phyloP scores from a whole-genome alignment of 1,140 invertebrate genomes.

The Meloidogyne hapla region DNA sequence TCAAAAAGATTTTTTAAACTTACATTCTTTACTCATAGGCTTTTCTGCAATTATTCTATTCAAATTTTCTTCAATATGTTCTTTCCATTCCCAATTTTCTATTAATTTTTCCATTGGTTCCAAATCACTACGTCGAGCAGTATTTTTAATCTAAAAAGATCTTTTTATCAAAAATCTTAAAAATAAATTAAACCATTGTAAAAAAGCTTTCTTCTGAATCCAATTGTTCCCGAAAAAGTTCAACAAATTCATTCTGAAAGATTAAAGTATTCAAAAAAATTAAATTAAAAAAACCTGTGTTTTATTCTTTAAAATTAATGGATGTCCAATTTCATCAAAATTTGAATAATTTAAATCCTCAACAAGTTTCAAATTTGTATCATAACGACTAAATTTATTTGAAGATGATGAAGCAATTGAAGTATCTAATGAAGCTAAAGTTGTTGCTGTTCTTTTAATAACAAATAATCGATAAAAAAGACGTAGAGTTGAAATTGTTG shows the following conservation, averaged over 20 bases:
- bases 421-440: neutral
- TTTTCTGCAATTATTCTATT: conserved; percentile 10
- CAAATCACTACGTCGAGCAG: neutral
- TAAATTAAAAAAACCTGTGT: neutral
- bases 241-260: neutral
- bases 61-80: conserved; percentile 24
- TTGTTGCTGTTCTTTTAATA: neutral
- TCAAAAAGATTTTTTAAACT: neutral
- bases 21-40: neutral
- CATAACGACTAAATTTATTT: neutral
- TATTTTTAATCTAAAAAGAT: conserved; percentile 8
- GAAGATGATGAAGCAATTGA: neutral
- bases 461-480: neutral
- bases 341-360: neutral
- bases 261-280: no score
- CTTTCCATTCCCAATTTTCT: conserved; percentile 27
- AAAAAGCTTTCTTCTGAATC: conserved; percentile 8
- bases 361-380: neutral
- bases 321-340: neutral
- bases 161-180: neutral
- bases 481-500: neutral
- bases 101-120: conserved; percentile 27
- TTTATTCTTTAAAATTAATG: neutral
- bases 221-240: conserved; percentile 1
- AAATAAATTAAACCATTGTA: neutral